Evolutionary conservation across 1,140 invertebrate genomes (phyloP).

Genomic region (Chironomus striatipennis): DNA sequence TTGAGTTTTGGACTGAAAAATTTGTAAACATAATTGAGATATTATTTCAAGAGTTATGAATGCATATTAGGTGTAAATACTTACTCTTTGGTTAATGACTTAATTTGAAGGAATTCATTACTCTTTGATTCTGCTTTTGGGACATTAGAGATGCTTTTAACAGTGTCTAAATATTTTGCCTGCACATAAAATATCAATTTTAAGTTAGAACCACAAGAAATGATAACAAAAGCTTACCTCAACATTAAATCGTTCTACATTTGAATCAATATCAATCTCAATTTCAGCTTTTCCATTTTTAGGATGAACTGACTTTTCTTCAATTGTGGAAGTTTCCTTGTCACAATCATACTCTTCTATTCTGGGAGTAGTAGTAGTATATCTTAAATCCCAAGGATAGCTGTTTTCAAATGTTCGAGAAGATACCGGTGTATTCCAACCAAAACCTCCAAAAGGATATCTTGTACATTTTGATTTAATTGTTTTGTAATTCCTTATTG

Average conservation of each 20-base stretch:
- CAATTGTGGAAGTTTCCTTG: background rate
- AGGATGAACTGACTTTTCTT: background rate
- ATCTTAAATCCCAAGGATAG: background rate
- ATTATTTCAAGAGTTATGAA: too few relatives aligned
- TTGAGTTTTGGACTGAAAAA: slow-evolving; percentile 17
- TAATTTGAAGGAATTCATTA: background rate
- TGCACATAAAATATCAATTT: background rate
- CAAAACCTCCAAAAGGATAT: background rate
- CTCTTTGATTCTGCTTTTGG: background rate
- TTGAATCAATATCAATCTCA: background rate
- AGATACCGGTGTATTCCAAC: background rate
- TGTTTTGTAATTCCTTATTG: background rate
- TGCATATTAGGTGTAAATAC: too few relatives aligned
- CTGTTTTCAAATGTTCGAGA: background rate
- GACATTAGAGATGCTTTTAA: background rate
- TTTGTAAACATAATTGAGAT: too few relatives aligned
- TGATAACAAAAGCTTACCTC: background rate
- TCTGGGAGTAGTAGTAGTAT: background rate
- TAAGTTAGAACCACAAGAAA: background rate
- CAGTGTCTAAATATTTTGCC: background rate
- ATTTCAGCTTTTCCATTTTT: background rate
- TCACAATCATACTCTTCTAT: background rate
- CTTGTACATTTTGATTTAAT: background rate
- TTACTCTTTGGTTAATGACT: background rate
- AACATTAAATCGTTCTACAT: background rate